A percentile compares a stretch with the other conserved stretches of the same genome.
Evolutionary conservation across 2,888 invertebrate species (phyloP).

Genomic region (Chymomyza caudatula): DNA sequence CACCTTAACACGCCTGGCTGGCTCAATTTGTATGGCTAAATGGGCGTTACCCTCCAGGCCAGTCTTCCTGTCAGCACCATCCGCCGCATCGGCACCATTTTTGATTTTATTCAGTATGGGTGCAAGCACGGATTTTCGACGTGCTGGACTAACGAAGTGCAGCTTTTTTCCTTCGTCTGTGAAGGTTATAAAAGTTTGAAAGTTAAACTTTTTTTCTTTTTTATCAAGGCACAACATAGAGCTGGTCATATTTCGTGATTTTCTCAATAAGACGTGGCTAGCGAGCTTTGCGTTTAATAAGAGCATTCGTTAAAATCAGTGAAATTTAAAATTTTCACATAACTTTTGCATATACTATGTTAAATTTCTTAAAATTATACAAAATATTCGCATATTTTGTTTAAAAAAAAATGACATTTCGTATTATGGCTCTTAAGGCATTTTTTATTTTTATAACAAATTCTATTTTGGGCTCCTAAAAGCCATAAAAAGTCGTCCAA

Average conservation of each 20-base stretch:
- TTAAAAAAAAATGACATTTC: too few species aligned
- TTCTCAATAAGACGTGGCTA: neutral
- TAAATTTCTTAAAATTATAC: too few species aligned
- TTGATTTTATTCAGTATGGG: conserved; percentile 77
- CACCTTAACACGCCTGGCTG: conserved; percentile 78
- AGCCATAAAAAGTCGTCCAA: too few species aligned
- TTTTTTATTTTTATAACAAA: too few species aligned
- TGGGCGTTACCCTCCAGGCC: conserved; percentile 69
- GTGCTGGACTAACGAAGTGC: conserved; percentile 76
- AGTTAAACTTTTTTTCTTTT: neutral
- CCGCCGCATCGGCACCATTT: conserved; percentile 67
- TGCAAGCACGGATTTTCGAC: conserved; percentile 76
- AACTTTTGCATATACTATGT: too few species aligned
- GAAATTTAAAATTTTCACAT: too few species aligned
- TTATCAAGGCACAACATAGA: neutral
- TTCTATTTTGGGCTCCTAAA: too few species aligned
- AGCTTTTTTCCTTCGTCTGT: conserved; percentile 78
- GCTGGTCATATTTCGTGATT: neutral
- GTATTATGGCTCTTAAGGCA: too few species aligned
- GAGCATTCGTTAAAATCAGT: too few species aligned
- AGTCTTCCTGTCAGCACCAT: conserved; percentile 66
- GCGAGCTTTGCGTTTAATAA: too few species aligned
- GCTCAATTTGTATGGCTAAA: conserved; percentile 75
- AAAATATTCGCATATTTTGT: too few species aligned
- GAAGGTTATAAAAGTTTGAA: conserved; percentile 1